These are phyloP conservation scores for Rhadina sibilatrix DNA, from an alignment of 2,113 vertebrate genomes.

Conservation along the genomic window DNA sequence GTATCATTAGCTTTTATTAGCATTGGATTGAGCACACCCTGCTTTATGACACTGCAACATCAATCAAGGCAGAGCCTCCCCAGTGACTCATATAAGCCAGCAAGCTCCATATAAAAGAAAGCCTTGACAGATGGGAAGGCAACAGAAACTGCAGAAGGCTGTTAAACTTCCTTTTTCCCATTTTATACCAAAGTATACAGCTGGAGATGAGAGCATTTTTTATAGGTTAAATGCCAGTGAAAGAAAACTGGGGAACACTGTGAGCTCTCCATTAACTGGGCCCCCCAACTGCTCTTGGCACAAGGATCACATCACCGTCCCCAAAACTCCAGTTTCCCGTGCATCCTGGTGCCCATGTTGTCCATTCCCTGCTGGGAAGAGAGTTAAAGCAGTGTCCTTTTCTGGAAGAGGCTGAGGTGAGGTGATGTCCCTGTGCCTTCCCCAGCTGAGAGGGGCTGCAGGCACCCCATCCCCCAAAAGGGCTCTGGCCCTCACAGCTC, in stretches of 20 bases:
- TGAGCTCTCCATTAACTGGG: neutral
- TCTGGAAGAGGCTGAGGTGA: neutral
- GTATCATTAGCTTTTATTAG: conserved; percentile 67
- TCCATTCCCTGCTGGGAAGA: neutral
- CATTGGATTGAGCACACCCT: conserved; percentile 16
- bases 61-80: conserved; percentile 54
- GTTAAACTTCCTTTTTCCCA: conserved; percentile 7
- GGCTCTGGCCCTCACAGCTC: neutral
- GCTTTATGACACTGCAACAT: conserved; percentile 40
- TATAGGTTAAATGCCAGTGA: neutral
- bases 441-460: neutral
- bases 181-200: conserved; percentile 12
- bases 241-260: neutral
- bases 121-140: conserved; percentile 52
- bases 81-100: conserved; percentile 44
- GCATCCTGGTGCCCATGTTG: accelerated
- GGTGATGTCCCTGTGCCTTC: neutral
- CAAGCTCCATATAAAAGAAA: conserved; percentile 40
- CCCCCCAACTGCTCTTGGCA: neutral
- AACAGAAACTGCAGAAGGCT: conserved; percentile 20
- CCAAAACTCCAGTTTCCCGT: neutral
- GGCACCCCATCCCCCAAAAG: neutral
- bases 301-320: neutral
- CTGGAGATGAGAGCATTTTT: neutral
- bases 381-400: neutral